These are phyloP conservation scores for Muscicapa striata DNA, from an alignment of 2,797 vertebrate species.

Conservation along the genomic window DNA sequence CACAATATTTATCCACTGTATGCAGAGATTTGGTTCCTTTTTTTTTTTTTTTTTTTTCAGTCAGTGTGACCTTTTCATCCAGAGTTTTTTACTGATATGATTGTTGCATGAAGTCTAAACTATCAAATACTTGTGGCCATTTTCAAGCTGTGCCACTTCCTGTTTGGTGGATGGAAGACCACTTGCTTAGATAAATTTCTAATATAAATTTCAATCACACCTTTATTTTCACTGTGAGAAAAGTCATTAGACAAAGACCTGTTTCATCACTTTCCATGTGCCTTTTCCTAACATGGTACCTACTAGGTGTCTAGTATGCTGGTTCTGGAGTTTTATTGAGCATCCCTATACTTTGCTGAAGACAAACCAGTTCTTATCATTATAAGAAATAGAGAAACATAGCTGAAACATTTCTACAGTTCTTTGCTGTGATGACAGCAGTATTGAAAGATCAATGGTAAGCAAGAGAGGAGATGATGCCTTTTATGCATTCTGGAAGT, in stretches of 20 bases:
- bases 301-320: not conserved
- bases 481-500: not conserved
- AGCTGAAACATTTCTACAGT: not conserved
- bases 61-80: not conserved
- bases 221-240: not conserved
- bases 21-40: not conserved
- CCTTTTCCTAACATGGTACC: not conserved
- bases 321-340: not conserved
- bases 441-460: not conserved
- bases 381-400: not conserved
- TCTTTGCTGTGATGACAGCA: not conserved
- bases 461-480: not conserved
- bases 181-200: not conserved
- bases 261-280: not conserved
- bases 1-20: not conserved
- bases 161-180: not conserved
- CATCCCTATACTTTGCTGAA: not conserved
- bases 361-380: not conserved
- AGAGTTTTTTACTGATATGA: not conserved
- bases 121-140: not conserved
- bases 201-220: not conserved
- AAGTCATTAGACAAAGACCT: not conserved
- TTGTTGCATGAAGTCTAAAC: not conserved
- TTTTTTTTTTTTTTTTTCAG: not conserved
- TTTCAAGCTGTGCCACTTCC: not conserved